Conservation (phyloP, 2,888 invertebrate genomes). For the Chalcosyrphus nemorum region DNA sequence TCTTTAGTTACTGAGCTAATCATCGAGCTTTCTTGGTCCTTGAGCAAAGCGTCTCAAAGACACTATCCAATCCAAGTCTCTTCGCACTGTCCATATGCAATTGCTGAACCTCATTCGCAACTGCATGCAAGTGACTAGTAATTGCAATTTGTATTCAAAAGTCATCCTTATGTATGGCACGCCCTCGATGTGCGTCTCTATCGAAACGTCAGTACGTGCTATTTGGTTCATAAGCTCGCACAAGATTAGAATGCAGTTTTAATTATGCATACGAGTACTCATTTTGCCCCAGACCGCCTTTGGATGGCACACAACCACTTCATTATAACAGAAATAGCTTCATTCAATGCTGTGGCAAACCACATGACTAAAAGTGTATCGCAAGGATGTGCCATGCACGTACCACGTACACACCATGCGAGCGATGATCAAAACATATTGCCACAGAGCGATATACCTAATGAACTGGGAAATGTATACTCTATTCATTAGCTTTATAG, state of each 20-base stretch:
- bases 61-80: no score
- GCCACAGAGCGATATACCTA: slow-evolving; percentile 15
- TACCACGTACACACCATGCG: no score
- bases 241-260: slow-evolving; percentile 9
- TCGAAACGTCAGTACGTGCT: no score
- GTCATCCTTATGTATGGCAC: no score
- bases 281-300: neutral
- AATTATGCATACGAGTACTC: neutral
- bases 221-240: neutral
- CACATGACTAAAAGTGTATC: neutral
- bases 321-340: neutral
- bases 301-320: neutral
- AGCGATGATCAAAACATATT: slow-evolving; percentile 2
- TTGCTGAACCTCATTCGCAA: no score
- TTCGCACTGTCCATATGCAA: no score
- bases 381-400: slow-evolving; percentile 1
- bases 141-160: no score
- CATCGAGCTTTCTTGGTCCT: no score
- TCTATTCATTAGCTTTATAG: slow-evolving; percentile 39
- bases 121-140: no score
- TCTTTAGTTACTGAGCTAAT: no score
- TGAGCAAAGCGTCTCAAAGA: no score
- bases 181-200: no score
- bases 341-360: neutral
- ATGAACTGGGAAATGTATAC: slow-evolving; percentile 36